Percentiles rank a stretch among this genome's conserved stretches.
Evolutionary conservation across 53 echinoderm and acorn worm species (phyloP).

Genomic region (Astropecten irregularis): DNA sequence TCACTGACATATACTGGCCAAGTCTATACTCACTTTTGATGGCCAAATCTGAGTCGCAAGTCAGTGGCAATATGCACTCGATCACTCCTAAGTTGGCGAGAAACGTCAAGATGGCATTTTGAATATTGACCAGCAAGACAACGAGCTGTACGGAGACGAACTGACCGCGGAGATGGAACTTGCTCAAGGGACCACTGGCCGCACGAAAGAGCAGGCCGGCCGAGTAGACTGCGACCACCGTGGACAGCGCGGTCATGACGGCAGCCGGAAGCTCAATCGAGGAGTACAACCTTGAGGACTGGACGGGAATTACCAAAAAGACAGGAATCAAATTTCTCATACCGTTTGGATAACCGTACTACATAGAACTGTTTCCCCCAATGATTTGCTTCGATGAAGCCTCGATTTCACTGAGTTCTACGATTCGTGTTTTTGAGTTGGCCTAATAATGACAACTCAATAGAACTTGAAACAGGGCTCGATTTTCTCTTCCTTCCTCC

Average conservation of each 20-base stretch:
- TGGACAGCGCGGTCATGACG: background rate
- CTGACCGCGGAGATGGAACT: background rate
- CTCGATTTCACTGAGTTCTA: too few relatives aligned
- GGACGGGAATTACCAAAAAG: background rate
- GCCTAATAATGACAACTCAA: too few relatives aligned
- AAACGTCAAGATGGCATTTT: background rate
- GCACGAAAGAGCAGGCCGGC: background rate
- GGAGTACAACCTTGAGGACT: background rate
- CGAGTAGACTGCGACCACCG: slow-evolving; percentile 1
- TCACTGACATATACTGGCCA: too few relatives aligned
- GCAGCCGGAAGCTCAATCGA: background rate
- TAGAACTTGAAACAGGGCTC: too few relatives aligned
- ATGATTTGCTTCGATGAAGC: too few relatives aligned
- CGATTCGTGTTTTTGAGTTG: too few relatives aligned
- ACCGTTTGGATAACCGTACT: too few relatives aligned
- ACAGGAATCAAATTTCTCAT: too few relatives aligned
- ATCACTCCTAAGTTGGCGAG: background rate
- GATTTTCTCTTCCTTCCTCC: too few relatives aligned
- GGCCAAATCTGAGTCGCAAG: slow-evolving; percentile 3
- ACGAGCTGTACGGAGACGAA: background rate
- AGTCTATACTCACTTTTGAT: slow-evolving; percentile 7
- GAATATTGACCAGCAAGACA: background rate
- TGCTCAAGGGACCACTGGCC: background rate
- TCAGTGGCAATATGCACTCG: slow-evolving; percentile 1
- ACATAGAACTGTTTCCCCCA: too few relatives aligned